Evolutionary conservation across 2,888 invertebrate species (phyloP).

Genomic region (Magallana nippona): DNA sequence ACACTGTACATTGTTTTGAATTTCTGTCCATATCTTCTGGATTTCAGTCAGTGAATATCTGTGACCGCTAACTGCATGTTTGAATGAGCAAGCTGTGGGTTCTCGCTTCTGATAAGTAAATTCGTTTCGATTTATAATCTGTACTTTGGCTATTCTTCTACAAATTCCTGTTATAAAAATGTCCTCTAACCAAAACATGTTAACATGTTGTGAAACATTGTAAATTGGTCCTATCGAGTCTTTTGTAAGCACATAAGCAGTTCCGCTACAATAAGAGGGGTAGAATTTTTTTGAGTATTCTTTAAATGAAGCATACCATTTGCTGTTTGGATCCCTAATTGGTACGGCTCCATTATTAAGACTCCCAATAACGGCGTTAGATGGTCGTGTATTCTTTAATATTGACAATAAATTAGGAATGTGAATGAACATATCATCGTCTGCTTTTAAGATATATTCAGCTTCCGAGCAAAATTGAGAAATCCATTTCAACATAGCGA

Average conservation of each 20-base stretch:
- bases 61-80: conserved; percentile 65
- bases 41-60: conserved; percentile 45
- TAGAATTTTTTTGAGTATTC: conserved; percentile 82
- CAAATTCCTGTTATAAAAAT: conserved; percentile 95
- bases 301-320: conserved; percentile 90
- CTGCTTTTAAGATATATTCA: conserved; percentile 79
- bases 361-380: conserved; percentile 45
- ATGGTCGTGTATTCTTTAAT: conserved; percentile 38
- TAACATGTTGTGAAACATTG: conserved; percentile 85
- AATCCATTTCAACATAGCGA: conserved; percentile 80
- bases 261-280: conserved; percentile 95
- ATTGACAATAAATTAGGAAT: conserved; percentile 44
- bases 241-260: conserved; percentile 91
- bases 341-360: conserved; percentile 80
- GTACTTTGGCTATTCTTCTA: conserved; percentile 86
- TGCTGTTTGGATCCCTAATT: conserved; percentile 88
- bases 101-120: conserved; percentile 60
- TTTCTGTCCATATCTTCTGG: conserved; percentile 47
- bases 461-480: conserved; percentile 76
- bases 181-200: conserved; percentile 93
- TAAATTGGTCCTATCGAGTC: conserved; percentile 88
- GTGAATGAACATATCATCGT: conserved; percentile 78
- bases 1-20: conserved; percentile 22
- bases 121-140: conserved; percentile 60
- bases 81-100: conserved; percentile 64